These are phyloP conservation scores for Papilio demoleus DNA, from an alignment of 2,888 invertebrate genomes.

Conservation along the genomic window DNA sequence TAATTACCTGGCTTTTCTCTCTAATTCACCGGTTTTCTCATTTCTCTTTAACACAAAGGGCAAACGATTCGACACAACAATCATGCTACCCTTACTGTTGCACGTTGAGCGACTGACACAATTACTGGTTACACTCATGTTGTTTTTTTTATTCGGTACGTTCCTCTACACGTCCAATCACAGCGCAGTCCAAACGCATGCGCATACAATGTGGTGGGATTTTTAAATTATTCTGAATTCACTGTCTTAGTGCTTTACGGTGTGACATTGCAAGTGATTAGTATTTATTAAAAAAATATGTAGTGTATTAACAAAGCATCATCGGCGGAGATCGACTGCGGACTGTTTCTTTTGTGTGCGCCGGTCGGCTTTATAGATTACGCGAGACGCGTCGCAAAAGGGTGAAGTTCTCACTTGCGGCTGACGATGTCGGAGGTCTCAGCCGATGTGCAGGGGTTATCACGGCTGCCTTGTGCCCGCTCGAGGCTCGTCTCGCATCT, in stretches of 20 bases:
- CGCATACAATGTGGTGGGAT: conserved; percentile 66
- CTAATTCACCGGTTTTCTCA: conserved; percentile 87
- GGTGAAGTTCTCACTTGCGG: conserved; percentile 67
- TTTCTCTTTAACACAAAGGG: conserved; percentile 93
- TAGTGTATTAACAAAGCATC: conserved; percentile 66
- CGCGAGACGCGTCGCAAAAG: conserved; percentile 68
- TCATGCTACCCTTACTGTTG: conserved; percentile 89
- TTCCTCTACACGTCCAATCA: conserved; percentile 72
- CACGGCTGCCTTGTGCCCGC: conserved; percentile 65
- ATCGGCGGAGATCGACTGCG: conserved; percentile 72
- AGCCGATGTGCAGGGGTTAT: conserved; percentile 67
- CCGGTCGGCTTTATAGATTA: conserved; percentile 77
- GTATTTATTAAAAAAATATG: conserved; percentile 48
- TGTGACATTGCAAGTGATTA: conserved; percentile 64
- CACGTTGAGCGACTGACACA: conserved; percentile 72
- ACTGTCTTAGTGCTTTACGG: conserved; percentile 53
- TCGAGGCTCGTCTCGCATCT: conserved; percentile 58
- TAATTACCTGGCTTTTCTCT: conserved; percentile 92
- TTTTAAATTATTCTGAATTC: conserved; percentile 58
- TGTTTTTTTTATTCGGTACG: conserved; percentile 58
- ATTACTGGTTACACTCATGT: conserved; percentile 68
- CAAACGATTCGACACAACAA: conserved; percentile 95
- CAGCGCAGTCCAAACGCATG: conserved; percentile 68
- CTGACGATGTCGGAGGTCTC: conserved; percentile 66
- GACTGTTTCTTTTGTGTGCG: conserved; percentile 75